A percentile compares a stretch with the other conserved stretches of the same genome.
phyloP scores from a whole-genome alignment of 1,140 invertebrate genomes.

The Popillia japonica region DNA sequence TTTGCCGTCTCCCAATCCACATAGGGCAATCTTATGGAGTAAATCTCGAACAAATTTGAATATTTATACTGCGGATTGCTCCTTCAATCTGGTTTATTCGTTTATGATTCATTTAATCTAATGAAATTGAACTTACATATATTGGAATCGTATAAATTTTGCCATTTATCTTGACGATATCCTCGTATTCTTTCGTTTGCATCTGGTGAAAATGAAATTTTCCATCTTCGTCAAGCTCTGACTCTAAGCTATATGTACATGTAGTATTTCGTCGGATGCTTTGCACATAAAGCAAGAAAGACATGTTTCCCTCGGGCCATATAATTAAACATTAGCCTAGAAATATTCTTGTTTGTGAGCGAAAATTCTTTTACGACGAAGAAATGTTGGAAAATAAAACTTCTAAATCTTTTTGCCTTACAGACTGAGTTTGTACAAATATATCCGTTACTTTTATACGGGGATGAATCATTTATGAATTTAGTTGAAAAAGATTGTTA shows the following conservation, averaged over 20 bases:
- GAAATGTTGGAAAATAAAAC: not conserved
- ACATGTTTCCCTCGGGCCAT: not conserved
- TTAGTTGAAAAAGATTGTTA: too few relatives aligned
- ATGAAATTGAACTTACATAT: not conserved
- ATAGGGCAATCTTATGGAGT: not conserved
- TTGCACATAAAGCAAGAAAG: not conserved
- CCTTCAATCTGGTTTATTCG: not conserved
- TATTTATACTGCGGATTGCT: not conserved
- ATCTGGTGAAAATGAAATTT: too few relatives aligned
- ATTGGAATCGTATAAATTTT: too few relatives aligned
- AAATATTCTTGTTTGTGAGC: constrained; percentile 2
- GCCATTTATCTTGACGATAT: too few relatives aligned
- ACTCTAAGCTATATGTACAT: too few relatives aligned
- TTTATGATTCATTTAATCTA: not conserved
- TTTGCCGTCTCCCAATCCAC: not conserved
- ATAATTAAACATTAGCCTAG: constrained; percentile 11
- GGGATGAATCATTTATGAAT: too few relatives aligned
- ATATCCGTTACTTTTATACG: too few relatives aligned
- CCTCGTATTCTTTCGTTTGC: too few relatives aligned
- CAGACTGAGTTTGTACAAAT: not conserved
- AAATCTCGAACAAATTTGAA: constrained; percentile 7
- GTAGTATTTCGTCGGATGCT: not conserved
- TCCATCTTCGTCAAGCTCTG: too few relatives aligned
- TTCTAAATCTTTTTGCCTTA: not conserved
- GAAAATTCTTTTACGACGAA: constrained; percentile 3